Base-by-base conservation (phyloP, 2,113 vertebrate species). In the Brienomyrus brachyistius region DNA sequence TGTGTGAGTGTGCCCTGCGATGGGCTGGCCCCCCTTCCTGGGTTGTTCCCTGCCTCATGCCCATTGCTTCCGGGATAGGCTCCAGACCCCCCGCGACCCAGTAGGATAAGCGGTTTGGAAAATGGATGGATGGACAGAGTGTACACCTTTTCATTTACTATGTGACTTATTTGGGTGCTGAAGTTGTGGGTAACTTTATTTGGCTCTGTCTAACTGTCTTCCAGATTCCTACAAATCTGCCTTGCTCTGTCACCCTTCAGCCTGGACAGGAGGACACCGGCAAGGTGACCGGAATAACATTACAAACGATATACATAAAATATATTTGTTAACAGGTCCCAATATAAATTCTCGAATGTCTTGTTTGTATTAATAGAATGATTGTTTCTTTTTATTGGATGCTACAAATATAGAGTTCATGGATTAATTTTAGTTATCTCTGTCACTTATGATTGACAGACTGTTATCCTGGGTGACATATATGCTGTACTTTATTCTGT, bases 171-270 rank as follows among this genome's bases (percentile, higher is more conserved):
- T 40, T 40, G 13, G 15, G 35, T 43, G 35, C 17, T 70, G 62
- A 8, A 84, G 21, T 9, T 84, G 82, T 84, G 17, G 52, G 5
- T 54, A 13, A 54, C 23, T 51, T 51, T 51, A 70, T 31, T 70
- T 83, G 80, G 48, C 9, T 85, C 4, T 56, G 80, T 52, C 9
- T 10, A 82, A 52, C 11, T 15, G 17, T 88, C 77, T 43, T 52
- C 19, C 93, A 97, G 97, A 97, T 97, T 27, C 96, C 96, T 40
- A 95, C 95, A 2, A 97, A 96, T 90, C 94, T 97, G 23, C 96
- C 97, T 0, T 97, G 96, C 87, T 97, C 97, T 0, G 96, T 97
- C 89, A 97, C 96, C 0, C 88, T 97, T 91, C 97, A 97, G 92
- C 97, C 97, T 0, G 97, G 97, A 5, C 96, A 96, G 0, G 96